Percentiles rank a stretch among this genome's conserved stretches.
Evolutionary conservation across 2,888 invertebrate genomes (phyloP).

Genomic region (Eumacrocentrus americanus): DNA sequence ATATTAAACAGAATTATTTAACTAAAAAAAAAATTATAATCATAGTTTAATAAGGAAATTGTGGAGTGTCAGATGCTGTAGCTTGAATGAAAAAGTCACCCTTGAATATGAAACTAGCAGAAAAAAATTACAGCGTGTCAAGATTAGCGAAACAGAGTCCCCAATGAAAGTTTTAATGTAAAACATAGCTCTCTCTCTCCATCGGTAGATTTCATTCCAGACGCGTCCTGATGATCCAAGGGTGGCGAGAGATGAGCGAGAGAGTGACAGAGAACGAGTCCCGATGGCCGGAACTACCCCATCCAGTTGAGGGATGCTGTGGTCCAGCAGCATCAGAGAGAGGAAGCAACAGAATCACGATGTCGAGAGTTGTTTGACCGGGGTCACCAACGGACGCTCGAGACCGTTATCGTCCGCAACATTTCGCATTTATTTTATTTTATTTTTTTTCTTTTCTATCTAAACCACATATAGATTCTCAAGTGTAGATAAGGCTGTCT

Average conservation of each 20-base stretch:
- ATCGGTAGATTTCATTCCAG: conserved; percentile 15
- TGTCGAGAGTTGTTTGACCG: conserved; percentile 30
- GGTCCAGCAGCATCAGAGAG: conserved; percentile 20
- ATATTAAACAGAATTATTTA: too few species aligned
- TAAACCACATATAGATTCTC: not conserved
- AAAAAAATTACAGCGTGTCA: not conserved
- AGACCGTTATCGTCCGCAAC: conserved; percentile 40
- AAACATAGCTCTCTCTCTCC: conserved; percentile 9
- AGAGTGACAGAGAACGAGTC: conserved; percentile 6
- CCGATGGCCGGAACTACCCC: conserved; percentile 27
- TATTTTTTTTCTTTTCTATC: not conserved
- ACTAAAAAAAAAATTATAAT: too few species aligned
- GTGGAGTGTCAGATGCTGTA: too few species aligned
- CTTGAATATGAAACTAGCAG: not conserved
- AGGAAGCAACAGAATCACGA: conserved; percentile 36
- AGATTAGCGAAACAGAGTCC: conserved; percentile 8
- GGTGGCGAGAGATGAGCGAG: not conserved
- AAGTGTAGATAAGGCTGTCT: not conserved
- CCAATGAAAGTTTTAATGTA: conserved; percentile 19
- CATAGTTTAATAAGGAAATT: too few species aligned
- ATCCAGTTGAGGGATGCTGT: conserved; percentile 38
- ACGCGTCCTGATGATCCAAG: conserved; percentile 6
- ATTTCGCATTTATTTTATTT: too few species aligned
- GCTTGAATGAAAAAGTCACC: not conserved
- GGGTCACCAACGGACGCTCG: conserved; percentile 42